Evolutionary conservation across 2,888 invertebrate species (phyloP).

Genomic region (Anorthoa munda): DNA sequence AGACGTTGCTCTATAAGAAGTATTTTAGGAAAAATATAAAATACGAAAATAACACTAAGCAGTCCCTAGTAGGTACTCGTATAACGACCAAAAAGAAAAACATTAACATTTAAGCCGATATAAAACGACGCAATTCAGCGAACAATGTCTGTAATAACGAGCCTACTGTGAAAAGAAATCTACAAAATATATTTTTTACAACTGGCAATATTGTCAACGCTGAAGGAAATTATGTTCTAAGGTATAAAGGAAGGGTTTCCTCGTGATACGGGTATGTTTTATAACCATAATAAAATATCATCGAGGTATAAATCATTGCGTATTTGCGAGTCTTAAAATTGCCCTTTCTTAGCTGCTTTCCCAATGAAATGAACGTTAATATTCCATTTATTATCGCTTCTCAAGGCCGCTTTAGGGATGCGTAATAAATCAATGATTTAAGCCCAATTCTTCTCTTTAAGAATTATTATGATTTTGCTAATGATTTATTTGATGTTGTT

Average conservation of each 20-base stretch:
- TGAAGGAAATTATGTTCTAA: constrained; percentile 76
- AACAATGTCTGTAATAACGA: constrained; percentile 67
- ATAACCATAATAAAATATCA: constrained; percentile 85
- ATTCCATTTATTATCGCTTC: constrained; percentile 61
- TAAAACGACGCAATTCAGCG: constrained; percentile 69
- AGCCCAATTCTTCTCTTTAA: constrained; percentile 57
- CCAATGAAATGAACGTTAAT: constrained; percentile 71
- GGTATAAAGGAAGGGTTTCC: constrained; percentile 78
- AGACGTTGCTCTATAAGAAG: neutral
- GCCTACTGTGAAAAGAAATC: constrained; percentile 65
- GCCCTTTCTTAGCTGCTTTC: constrained; percentile 75
- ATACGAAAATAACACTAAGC: neutral
- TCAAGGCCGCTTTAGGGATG: constrained; percentile 47
- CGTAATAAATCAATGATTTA: constrained; percentile 66
- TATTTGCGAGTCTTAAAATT: constrained; percentile 78
- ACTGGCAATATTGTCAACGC: constrained; percentile 76
- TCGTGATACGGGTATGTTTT: constrained; percentile 79
- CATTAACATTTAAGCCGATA: constrained; percentile 54
- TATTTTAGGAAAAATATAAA: neutral
- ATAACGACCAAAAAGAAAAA: constrained; percentile 3
- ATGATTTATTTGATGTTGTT: constrained; percentile 62
- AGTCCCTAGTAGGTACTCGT: neutral
- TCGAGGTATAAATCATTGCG: constrained; percentile 82
- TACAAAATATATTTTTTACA: constrained; percentile 71
- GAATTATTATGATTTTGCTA: constrained; percentile 49